Evolutionary conservation across 2,113 vertebrate species (phyloP).

Genomic region (Gnathonemus echidnorhynchus): DNA sequence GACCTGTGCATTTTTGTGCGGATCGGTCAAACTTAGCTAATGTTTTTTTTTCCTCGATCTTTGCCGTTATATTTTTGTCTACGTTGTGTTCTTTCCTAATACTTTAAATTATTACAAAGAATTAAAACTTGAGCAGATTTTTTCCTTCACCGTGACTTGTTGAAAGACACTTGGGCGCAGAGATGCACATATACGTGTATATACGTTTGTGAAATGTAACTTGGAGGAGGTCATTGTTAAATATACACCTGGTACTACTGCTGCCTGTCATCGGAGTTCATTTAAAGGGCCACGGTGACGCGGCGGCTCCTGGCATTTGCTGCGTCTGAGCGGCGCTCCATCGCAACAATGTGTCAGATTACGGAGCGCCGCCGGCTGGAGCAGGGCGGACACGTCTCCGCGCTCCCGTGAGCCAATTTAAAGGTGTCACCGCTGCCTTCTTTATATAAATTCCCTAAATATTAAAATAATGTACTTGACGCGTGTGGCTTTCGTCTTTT

Average conservation of each 20-base stretch:
- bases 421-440: neutral
- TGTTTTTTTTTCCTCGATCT: neutral
- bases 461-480: neutral
- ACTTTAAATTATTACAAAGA: neutral
- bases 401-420: neutral
- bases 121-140: neutral
- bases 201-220: neutral
- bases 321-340: constrained; percentile 2
- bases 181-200: neutral
- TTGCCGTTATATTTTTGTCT: constrained; percentile 4
- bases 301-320: neutral
- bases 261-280: neutral
- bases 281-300: neutral
- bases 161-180: neutral
- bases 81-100: neutral
- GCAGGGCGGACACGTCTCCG: neutral
- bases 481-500: neutral
- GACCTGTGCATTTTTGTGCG: neutral
- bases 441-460: neutral
- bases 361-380: neutral
- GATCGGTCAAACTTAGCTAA: neutral
- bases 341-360: constrained; percentile 3
- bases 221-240: neutral
- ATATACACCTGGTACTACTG: neutral
- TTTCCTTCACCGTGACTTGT: neutral